Conservation (phyloP, 2,113 vertebrate genomes). For the Phyllostomus discolor region DNA sequence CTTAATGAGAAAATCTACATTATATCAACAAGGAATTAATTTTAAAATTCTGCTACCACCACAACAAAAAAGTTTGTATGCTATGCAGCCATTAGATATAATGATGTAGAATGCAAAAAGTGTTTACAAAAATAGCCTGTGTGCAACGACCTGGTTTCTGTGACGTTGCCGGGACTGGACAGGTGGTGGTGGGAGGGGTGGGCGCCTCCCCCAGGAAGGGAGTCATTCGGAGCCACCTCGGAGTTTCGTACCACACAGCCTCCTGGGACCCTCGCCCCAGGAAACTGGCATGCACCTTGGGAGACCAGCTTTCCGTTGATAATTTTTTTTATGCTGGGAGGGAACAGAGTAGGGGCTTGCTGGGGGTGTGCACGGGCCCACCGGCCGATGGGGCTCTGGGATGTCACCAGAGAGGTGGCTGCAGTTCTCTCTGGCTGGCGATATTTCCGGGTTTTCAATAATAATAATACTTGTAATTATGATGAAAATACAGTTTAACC, state of each 20-base stretch:
- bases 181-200: not conserved
- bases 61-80: not conserved
- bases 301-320: not conserved
- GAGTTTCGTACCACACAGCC: not conserved
- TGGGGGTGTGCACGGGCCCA: accelerated
- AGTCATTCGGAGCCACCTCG: not conserved
- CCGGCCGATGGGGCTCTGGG: not conserved
- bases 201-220: not conserved
- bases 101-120: not conserved
- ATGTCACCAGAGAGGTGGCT: not conserved
- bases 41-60: not conserved
- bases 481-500: not conserved
- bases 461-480: not conserved
- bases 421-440: not conserved
- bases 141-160: not conserved
- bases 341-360: not conserved
- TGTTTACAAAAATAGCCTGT: not conserved
- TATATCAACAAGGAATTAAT: not conserved
- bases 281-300: not conserved
- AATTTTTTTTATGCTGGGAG: not conserved
- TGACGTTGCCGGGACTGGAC: not conserved
- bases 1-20: not conserved
- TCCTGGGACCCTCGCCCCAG: not conserved
- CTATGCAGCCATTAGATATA: no score
- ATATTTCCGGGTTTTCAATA: not conserved